Conservation (phyloP, 2,113 vertebrate genomes). For the Nothobranchius furzeri region DNA sequence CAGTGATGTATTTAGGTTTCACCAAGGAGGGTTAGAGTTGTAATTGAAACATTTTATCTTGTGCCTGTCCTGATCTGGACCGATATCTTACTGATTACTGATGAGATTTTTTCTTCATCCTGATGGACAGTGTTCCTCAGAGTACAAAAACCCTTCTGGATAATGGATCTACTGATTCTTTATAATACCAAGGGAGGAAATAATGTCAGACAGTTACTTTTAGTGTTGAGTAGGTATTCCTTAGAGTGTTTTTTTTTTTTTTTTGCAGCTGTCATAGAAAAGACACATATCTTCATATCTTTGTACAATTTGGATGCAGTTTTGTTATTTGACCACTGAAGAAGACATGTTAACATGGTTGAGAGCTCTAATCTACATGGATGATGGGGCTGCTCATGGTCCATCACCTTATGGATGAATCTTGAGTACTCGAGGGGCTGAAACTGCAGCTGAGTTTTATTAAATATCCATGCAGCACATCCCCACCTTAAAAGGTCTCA, state of each 20-base stretch:
- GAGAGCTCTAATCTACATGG: conserved; percentile 7
- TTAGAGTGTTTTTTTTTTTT: background rate
- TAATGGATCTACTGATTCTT: conserved; percentile 9
- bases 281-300: background rate
- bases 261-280: no score
- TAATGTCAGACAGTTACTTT: background rate
- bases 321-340: background rate
- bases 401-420: no score
- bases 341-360: background rate
- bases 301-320: background rate
- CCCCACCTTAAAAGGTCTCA: background rate
- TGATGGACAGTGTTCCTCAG: conserved; percentile 6
- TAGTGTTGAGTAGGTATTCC: background rate
- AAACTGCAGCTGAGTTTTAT: background rate
- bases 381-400: background rate
- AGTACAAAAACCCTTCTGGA: conserved; percentile 5
- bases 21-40: conserved; percentile 23
- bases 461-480: background rate
- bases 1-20: conserved; percentile 33
- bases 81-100: conserved; percentile 30
- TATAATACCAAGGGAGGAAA: background rate
- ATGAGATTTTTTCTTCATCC: conserved; percentile 10
- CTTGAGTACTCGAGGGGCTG: background rate
- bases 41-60: conserved; percentile 60
- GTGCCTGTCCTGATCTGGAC: conserved; percentile 25